Conservation (phyloP, 2,888 invertebrate genomes). For the Eristalis arbustorum region DNA sequence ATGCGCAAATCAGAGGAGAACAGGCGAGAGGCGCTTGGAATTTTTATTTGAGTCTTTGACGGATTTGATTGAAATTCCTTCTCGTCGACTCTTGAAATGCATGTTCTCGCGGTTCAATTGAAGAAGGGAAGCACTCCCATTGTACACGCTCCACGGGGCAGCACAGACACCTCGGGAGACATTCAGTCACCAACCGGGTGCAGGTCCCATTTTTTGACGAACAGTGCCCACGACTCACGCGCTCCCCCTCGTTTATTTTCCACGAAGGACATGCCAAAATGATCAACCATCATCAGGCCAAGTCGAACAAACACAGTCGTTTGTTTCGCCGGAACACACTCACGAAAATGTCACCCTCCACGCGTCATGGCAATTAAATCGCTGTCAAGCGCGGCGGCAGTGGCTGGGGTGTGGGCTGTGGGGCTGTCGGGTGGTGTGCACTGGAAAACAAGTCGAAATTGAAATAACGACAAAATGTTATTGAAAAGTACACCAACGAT, state of each 20-base stretch:
- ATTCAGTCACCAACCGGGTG: too few relatives aligned
- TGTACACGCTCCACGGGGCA: too few relatives aligned
- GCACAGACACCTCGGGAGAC: too few relatives aligned
- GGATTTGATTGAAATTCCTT: background rate
- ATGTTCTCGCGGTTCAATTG: too few relatives aligned
- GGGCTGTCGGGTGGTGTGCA: background rate
- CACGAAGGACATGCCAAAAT: background rate
- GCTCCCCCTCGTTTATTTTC: background rate
- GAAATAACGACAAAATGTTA: slow-evolving; percentile 39
- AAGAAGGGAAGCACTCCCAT: too few relatives aligned
- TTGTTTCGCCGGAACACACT: background rate
- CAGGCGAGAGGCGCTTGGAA: background rate
- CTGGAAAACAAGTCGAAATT: slow-evolving; percentile 19
- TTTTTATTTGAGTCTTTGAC: background rate
- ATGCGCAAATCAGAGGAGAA: background rate
- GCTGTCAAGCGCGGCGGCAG: slow-evolving; percentile 5
- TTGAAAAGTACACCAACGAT: slow-evolving; percentile 11
- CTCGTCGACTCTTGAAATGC: too few relatives aligned
- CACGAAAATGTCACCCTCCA: background rate
- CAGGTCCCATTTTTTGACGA: too few relatives aligned
- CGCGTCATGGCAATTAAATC: slow-evolving; percentile 25
- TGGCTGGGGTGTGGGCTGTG: too few relatives aligned
- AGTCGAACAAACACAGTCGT: background rate
- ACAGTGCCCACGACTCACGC: too few relatives aligned
- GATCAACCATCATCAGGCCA: background rate